Evolutionary conservation across 2,797 vertebrate species (phyloP), one percentile per base, ranked within the genome.

Genomic region (Characodon lateralis): DNA sequence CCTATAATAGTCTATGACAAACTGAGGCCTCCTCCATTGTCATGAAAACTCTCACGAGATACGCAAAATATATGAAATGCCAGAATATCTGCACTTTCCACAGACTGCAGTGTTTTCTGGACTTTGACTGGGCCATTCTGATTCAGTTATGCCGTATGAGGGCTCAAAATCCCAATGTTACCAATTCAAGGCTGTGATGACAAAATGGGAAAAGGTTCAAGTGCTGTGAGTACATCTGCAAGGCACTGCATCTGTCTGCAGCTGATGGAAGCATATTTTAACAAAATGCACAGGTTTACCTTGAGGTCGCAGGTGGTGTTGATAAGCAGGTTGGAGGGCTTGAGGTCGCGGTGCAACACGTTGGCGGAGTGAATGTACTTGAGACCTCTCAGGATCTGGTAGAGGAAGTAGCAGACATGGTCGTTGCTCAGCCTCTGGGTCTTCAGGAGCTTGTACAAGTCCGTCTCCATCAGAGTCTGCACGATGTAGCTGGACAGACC

Each of bases 351-450:
- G 94, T 98, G 98, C 14, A 99, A 95, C 84, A 99, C 98, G 6
- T 99, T 98, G 94, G 97, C 97, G 0, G 97, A 97, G 95, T 99
- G 98, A 82, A 99, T 98, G 91, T 99, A 99, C 92, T 98, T 99
- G 89, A 99, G 96, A 69, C 97, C 98, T 77, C 97, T 91, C 5
- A 98, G 95, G 56, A 99, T 98, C 87, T 99, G 98, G 93, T 98
- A 99, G 5, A 99, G 96, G 94, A 99, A 99, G 93, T 98, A 99
- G 89, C 97, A 98, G 78, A 97, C 94, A 65, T 99, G 98, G 91
- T 99, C 97, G 3, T 98, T 96, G 80, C 97, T 98, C 73, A 99
- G 90, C 72, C 95, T 96, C 79, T 99, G 98, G 1, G 93, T 91
- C 82, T 98, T 98, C 89, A 99, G 96, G 94, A 99, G 92, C 91